These are phyloP conservation scores for Alcis repandata DNA, from an alignment of 2,888 invertebrate species.

Conservation along the genomic window DNA sequence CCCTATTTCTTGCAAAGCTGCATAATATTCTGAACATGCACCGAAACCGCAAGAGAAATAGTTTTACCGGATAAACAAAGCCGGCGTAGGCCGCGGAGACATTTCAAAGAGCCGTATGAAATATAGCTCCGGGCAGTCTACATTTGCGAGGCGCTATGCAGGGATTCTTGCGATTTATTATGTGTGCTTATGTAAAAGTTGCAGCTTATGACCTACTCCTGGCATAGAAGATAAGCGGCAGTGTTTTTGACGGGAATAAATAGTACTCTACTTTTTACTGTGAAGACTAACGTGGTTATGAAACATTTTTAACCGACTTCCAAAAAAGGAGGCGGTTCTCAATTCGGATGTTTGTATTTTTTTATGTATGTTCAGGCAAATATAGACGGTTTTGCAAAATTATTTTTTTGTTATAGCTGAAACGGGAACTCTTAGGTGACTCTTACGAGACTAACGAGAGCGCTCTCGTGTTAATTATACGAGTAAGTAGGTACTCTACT, in stretches of 20 bases:
- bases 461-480: too few relatives aligned
- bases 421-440: too few relatives aligned
- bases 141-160: conserved; percentile 43
- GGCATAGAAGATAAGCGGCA: background rate
- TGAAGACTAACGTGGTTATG: too few relatives aligned
- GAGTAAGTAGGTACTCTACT: too few relatives aligned
- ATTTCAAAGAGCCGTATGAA: conserved; percentile 56
- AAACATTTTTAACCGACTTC: too few relatives aligned
- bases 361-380: too few relatives aligned
- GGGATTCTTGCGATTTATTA: conserved; percentile 33
- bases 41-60: conserved; percentile 34
- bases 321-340: too few relatives aligned
- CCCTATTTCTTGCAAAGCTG: conserved; percentile 23
- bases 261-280: too few relatives aligned
- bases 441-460: too few relatives aligned
- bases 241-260: background rate
- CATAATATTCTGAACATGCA: conserved; percentile 34
- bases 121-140: conserved; percentile 54
- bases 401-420: too few relatives aligned
- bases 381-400: too few relatives aligned
- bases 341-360: too few relatives aligned
- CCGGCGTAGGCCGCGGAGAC: conserved; percentile 46
- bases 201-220: conserved; percentile 6
- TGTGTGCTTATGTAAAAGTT: conserved; percentile 27
- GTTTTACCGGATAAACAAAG: conserved; percentile 47